phyloP scores from a whole-genome alignment of 1,140 invertebrate species.

The Tetraneura akinire region DNA sequence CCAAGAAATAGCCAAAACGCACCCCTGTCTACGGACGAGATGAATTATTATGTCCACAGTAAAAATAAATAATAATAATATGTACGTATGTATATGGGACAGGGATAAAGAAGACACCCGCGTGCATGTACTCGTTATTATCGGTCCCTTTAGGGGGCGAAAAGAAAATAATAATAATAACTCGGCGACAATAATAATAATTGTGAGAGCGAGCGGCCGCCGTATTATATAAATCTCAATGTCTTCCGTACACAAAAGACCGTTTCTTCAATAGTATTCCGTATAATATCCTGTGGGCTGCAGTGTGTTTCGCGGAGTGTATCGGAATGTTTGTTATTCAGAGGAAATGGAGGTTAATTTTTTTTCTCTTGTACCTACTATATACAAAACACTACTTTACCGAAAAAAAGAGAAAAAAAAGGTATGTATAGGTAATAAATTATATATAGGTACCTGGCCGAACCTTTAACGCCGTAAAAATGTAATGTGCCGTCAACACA shows the following conservation, averaged over 20 bases:
- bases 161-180: conserved; percentile 47
- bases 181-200: conserved; percentile 51
- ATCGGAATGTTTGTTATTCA: conserved; percentile 47
- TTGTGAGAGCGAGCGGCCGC: conserved; percentile 37
- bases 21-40: conserved; percentile 6
- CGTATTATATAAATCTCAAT: conserved; percentile 45
- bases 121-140: conserved; percentile 37
- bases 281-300: conserved; percentile 19
- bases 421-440: too few relatives aligned
- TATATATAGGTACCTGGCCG: conserved; percentile 6
- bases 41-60: conserved; percentile 49
- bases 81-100: not conserved
- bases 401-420: too few relatives aligned
- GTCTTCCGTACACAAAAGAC: conserved; percentile 46
- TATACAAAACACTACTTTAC: too few relatives aligned
- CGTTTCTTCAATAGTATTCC: conserved; percentile 31
- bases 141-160: conserved; percentile 26
- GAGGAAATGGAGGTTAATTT: conserved; percentile 47
- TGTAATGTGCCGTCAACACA: not conserved
- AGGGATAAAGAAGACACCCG: conserved; percentile 38
- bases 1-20: conserved; percentile 23
- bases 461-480: conserved; percentile 46
- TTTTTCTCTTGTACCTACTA: conserved; percentile 42
- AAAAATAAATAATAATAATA: not conserved
- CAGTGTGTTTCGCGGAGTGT: not conserved